A percentile compares a stretch with the other conserved stretches of the same genome.
Evolutionary conservation across 23 tunicate genomes (phyloP).

Genomic region (Ascidia mentula): DNA sequence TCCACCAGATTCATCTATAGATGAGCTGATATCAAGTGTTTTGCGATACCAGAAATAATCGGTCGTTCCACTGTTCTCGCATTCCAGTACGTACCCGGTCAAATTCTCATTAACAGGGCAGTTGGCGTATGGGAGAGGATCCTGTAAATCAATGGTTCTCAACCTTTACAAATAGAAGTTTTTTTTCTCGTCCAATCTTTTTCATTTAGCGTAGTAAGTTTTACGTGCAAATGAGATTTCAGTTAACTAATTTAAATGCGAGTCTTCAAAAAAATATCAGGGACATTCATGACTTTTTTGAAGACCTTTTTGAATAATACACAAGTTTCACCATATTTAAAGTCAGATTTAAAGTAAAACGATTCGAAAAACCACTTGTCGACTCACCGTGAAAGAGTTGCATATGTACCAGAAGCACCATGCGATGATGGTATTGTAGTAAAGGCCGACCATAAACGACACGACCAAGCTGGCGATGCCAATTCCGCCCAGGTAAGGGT

Average conservation of each 20-base stretch:
- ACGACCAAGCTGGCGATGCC: slow-evolving; percentile 98
- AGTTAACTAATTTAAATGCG: background rate
- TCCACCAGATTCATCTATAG: slow-evolving; percentile 73
- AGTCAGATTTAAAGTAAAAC: no score
- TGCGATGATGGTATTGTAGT: slow-evolving; percentile 96
- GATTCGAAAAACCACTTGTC: no score
- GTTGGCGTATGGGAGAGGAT: slow-evolving; percentile 81
- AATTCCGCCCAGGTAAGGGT: slow-evolving; percentile 91
- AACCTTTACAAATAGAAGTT: no score
- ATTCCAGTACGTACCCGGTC: slow-evolving; percentile 69
- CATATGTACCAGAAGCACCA: slow-evolving; percentile 99
- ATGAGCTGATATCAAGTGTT: slow-evolving; percentile 59
- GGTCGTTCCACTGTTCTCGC: slow-evolving; percentile 58
- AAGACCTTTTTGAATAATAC: no score
- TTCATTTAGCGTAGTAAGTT: no score
- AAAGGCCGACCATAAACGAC: slow-evolving; percentile 85
- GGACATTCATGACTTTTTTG: no score
- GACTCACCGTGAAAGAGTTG: slow-evolving; percentile 84
- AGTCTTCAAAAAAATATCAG: no score
- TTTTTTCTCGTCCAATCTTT: no score
- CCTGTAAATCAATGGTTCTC: slow-evolving; percentile 33
- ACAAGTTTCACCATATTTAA: no score
- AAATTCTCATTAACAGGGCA: slow-evolving; percentile 71
- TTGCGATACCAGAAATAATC: slow-evolving; percentile 95
- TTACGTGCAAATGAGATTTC: no score